Evolutionary conservation across 2,888 invertebrate species (phyloP), one percentile per base, ranked within the genome.

Genomic region (Archaeoteleia sp.): DNA sequence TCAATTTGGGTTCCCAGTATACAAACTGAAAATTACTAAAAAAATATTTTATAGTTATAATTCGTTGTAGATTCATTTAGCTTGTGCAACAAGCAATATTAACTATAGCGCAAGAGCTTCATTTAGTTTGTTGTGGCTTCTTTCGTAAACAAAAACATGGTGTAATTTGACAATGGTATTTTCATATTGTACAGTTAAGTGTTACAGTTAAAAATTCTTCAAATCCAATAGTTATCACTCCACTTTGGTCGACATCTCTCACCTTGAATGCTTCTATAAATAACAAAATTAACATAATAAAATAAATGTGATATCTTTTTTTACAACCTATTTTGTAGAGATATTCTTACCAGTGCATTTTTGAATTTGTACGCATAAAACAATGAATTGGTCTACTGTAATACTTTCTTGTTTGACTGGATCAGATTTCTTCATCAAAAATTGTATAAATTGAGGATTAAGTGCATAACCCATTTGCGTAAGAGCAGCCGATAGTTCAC

Each of bases 161-260:
- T n/a, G n/a, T n/a, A n/a, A n/a, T n/a, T n/a, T n/a, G n/a, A n/a
- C n/a, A n/a, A n/a, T n/a, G n/a, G n/a, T n/a, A n/a, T n/a, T n/a
- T 32, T 58, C 37, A 68, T 10, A 67, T 42, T 25, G 61, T 58
- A 46, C 57, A 46, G 35, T 54, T 57, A 5, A 69, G 13, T 23
- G 95, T 94, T 74, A 96, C 89, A 66, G 89, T 90, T 39, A 98
- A 87, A 79, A 97, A 97, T 80, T 97, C 97, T 87, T 97, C 97
- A 81, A 97, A 97, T 15, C 88, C 91, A 79, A 97, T 92, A 1
- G 91, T 91, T 48, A 97, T 95, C 4, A 90, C 88, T 25, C 97
- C 97, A 76, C 91, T 92, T 85, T 92, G 90, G 73, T 93, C 91
- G 0, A 89, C 88, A 82, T 97, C 97, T 48, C 93, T 90, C 53